A percentile compares a stretch with the other conserved stretches of the same genome.
These are phyloP conservation scores for Popillia japonica DNA, from an alignment of 1,140 invertebrate genomes.

Conservation along the genomic window DNA sequence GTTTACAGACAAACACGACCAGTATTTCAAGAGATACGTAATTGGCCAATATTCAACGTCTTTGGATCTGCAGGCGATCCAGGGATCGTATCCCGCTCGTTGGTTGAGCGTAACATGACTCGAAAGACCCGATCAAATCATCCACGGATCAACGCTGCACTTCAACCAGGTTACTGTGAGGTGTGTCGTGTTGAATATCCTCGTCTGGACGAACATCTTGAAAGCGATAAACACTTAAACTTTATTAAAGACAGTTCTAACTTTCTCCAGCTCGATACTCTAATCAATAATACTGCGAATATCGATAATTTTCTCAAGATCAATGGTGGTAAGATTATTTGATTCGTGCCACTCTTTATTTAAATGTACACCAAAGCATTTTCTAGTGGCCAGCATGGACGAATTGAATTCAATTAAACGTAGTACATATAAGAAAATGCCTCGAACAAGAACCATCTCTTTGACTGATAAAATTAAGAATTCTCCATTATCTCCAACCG, in stretches of 20 bases:
- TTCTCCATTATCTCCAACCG: constrained; percentile 48
- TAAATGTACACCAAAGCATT: constrained; percentile 28
- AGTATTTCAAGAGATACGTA: constrained; percentile 61
- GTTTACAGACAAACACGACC: constrained; percentile 51
- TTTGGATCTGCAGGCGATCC: constrained; percentile 58
- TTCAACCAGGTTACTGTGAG: constrained; percentile 75
- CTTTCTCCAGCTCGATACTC: constrained; percentile 71
- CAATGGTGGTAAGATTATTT: constrained; percentile 51
- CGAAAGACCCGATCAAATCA: constrained; percentile 69
- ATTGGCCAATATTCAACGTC: constrained; percentile 63
- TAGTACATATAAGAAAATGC: constrained; percentile 49
- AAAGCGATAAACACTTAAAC: constrained; percentile 74
- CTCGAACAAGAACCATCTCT: constrained; percentile 51
- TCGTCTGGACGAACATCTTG: constrained; percentile 71
- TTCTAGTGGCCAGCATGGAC: constrained; percentile 22
- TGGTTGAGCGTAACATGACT: constrained; percentile 65
- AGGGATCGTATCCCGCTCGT: constrained; percentile 35
- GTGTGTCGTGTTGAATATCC: constrained; percentile 77
- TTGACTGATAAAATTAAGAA: constrained; percentile 50
- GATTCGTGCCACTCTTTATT: not conserved
- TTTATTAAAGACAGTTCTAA: constrained; percentile 76
- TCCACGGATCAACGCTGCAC: constrained; percentile 64
- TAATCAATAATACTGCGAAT: constrained; percentile 70
- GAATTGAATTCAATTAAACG: constrained; percentile 43
- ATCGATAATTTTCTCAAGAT: constrained; percentile 69